Evolutionary conservation across 2,888 invertebrate genomes (phyloP), one percentile per base, ranked within the genome.

Genomic region (Arge pagana): DNA sequence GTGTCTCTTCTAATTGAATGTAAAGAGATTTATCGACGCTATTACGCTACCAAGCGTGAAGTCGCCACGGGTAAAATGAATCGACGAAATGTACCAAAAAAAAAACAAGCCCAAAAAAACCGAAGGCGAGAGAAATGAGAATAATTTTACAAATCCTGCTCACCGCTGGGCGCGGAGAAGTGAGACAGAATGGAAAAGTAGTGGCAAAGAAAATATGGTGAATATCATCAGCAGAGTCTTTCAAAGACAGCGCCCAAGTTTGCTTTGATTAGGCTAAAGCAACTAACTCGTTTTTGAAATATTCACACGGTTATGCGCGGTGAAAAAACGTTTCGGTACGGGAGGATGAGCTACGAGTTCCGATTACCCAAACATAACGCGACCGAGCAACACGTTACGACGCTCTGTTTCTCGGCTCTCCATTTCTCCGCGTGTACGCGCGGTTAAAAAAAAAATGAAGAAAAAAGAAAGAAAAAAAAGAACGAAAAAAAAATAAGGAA

Each of bases 251-350:
- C 31, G 45, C 33, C 53, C 62, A 62, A 67, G 68, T 72, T 72
- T 69, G 68, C 71, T 70, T 70, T 70, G 63, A 63, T 61, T 64
- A 65, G 66, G 67, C 67, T 71, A 70, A 72, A 73, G 72, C 70
- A 72, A 70, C 68, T 62, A 64, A 63, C 65, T 58, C 35, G 19
- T 48, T 61, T 53, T 11, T 61, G 61, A 64, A 70, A 68, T 66
- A 68, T 70, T 70, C 70, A 72, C 70, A 71, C 67, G 70, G 62
- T 70, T 45, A 45, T 33, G 33, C 24, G 16, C 45, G 33, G 11
- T 23, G 31, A 6, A 33, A 8, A 39, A 10, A 7, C 8, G 33
- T 45, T 33, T 45, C 24, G 13, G 45, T 45, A 45, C 19, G 11
- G 31, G 33, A 37, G n/a, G 31, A 45, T 45, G 45, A 45, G 45